Evolutionary conservation across 2,888 invertebrate species (phyloP).

Genomic region (Sinotaia quadrata): DNA sequence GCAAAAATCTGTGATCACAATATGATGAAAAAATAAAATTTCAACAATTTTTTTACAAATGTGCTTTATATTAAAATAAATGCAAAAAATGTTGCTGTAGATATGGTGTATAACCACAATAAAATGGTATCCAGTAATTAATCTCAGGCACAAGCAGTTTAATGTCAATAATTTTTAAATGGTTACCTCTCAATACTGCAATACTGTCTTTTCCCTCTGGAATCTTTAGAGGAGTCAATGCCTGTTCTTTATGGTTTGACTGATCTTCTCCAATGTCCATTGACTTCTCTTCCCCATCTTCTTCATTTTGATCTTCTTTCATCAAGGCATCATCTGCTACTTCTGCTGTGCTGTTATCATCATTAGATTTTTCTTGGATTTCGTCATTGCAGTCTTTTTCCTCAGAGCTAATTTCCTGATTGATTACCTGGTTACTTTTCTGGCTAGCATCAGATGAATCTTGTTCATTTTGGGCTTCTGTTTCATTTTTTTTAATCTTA

Average conservation of each 20-base stretch:
- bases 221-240: background rate
- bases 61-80: too few relatives aligned
- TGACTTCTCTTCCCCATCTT: background rate
- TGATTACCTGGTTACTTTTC: background rate
- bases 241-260: background rate
- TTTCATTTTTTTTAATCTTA: background rate
- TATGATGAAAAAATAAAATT: too few relatives aligned
- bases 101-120: too few relatives aligned
- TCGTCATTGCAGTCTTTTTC: background rate
- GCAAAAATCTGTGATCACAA: too few relatives aligned
- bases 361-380: background rate
- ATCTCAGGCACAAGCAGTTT: too few relatives aligned
- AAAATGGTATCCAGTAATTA: too few relatives aligned
- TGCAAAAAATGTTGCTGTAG: too few relatives aligned
- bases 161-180: too few relatives aligned
- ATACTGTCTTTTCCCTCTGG: slow-evolving; percentile 20
- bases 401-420: background rate
- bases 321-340: background rate
- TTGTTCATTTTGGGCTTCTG: background rate
- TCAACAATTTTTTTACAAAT: too few relatives aligned
- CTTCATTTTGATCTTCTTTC: background rate
- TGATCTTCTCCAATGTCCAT: background rate
- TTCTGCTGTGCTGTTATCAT: background rate
- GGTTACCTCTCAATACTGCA: slow-evolving; percentile 15
- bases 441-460: too few relatives aligned